Evolutionary conservation across 2,888 invertebrate genomes (phyloP).

Genomic region (Stegophylla sp.): DNA sequence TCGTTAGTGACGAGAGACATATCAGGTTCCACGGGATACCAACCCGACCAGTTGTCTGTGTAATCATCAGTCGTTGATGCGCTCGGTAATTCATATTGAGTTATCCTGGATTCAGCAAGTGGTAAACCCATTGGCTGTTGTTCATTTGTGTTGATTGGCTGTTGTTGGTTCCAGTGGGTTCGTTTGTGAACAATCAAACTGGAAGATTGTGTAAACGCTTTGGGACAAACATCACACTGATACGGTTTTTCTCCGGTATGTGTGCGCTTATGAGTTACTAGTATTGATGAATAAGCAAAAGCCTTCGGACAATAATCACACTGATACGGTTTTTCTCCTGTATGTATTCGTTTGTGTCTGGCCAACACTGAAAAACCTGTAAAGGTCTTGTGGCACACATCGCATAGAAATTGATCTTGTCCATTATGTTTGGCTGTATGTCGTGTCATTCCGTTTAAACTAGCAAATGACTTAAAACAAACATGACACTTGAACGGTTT

Average conservation of each 20-base stretch:
- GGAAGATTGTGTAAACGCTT: conserved; percentile 37
- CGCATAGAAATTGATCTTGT: conserved; percentile 25
- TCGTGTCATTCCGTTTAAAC: conserved; percentile 21
- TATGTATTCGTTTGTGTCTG: conserved; percentile 32
- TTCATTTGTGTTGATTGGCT: background rate
- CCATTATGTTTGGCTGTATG: conserved; percentile 20
- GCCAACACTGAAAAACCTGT: conserved; percentile 5
- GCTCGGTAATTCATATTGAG: conserved; percentile 9
- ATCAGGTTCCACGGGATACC: conserved; percentile 27
- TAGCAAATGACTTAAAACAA: conserved; percentile 17
- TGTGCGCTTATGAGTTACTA: conserved; percentile 25
- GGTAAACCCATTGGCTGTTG: background rate
- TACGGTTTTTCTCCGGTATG: conserved; percentile 40
- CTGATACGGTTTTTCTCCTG: conserved; percentile 33
- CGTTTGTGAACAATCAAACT: conserved; percentile 45
- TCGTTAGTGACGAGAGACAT: conserved; percentile 7
- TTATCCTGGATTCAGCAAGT: background rate
- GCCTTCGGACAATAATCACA: conserved; percentile 28
- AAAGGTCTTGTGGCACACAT: conserved; percentile 28
- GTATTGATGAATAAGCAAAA: conserved; percentile 39
- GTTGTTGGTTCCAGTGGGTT: conserved; percentile 27
- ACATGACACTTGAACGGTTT: conserved; percentile 27
- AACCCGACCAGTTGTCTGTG: conserved; percentile 25
- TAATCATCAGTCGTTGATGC: conserved; percentile 4
- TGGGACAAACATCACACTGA: conserved; percentile 41